Base-by-base conservation (phyloP, 2,797 vertebrate genomes). In the Telmatherina bonti region DNA sequence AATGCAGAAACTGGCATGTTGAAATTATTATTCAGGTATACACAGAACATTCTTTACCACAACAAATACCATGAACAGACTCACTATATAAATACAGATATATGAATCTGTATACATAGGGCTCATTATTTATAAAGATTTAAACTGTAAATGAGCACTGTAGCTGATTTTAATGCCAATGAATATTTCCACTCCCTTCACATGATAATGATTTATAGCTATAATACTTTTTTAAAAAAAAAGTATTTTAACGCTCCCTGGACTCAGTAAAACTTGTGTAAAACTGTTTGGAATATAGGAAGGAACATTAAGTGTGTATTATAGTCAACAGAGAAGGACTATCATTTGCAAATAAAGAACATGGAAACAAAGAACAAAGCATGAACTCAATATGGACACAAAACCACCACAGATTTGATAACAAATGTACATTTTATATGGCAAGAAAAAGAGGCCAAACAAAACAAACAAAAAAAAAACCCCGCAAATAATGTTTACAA, bases 41-140 rank as follows among this genome's bases (percentile, higher is more conserved):
- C 52, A 20, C 5, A 33, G 20, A 4, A 33, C 45, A 33, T 24
- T 45, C 15, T 63, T 71, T 31, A 63, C 30, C 26, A 55, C 7
- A 59, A 45, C 15, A 58, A 51, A 38, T 33, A 49, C 22, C 35
- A 45, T 43, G 12, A 41, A 41, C 54, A 64, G 22, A 51, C 49
- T n/a, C 57, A 52, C 55, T 59, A 64, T 56, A 57, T 71, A 35
- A 71, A 57, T 63, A 41, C 60, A 30, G 57, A 63, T 72, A 26
- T 43, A n/a, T 35, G 41, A n/a, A n/a, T n/a, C 41, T 43, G 41
- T 16, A 41, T 15, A 15, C 38, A 41, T n/a, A 2, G n/a, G 7
- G 24, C 31, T 13, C 30, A 13, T 11, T 3, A 58, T 58, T 31
- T 26, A 35, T 58, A 10, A 35, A 8, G 54, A 9, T 27, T 53